phyloP scores from a whole-genome alignment of 1,140 invertebrate species.

The Micrasema longulum region DNA sequence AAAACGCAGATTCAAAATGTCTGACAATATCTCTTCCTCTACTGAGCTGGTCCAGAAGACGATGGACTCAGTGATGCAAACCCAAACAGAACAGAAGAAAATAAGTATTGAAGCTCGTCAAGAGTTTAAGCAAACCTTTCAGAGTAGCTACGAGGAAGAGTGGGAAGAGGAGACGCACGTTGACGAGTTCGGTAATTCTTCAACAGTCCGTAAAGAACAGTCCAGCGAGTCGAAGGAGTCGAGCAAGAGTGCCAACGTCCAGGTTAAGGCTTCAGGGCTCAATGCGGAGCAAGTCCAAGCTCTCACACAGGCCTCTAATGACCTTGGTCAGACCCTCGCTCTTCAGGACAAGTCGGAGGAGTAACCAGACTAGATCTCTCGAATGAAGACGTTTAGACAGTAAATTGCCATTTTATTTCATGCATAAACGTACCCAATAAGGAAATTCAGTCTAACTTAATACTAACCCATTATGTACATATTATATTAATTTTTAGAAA shows the following conservation, averaged over 20 bases:
- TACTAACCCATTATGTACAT: no score
- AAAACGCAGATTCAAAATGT: slow-evolving; percentile 44
- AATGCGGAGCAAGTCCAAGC: slow-evolving; percentile 65
- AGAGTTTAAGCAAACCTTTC: slow-evolving; percentile 64
- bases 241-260: slow-evolving; percentile 63
- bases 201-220: slow-evolving; percentile 63
- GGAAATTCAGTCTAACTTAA: no score
- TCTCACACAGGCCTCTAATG: slow-evolving; percentile 66
- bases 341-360: slow-evolving; percentile 56
- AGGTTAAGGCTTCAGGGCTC: slow-evolving; percentile 65
- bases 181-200: slow-evolving; percentile 63
- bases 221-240: slow-evolving; percentile 65
- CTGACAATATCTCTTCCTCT: slow-evolving; percentile 47
- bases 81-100: slow-evolving; percentile 58
- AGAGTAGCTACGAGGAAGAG: slow-evolving; percentile 66
- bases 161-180: slow-evolving; percentile 66
- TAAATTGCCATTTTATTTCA: slow-evolving; percentile 42
- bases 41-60: slow-evolving; percentile 62
- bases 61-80: slow-evolving; percentile 64
- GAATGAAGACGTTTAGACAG: slow-evolving; percentile 46
- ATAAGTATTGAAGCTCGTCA: slow-evolving; percentile 65
- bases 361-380: slow-evolving; percentile 2
- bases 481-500: no score
- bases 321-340: slow-evolving; percentile 61
- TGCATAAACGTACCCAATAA: no score